phyloP scores from a whole-genome alignment of 2,888 invertebrate genomes.

The Amphipyra tragopoginis region DNA sequence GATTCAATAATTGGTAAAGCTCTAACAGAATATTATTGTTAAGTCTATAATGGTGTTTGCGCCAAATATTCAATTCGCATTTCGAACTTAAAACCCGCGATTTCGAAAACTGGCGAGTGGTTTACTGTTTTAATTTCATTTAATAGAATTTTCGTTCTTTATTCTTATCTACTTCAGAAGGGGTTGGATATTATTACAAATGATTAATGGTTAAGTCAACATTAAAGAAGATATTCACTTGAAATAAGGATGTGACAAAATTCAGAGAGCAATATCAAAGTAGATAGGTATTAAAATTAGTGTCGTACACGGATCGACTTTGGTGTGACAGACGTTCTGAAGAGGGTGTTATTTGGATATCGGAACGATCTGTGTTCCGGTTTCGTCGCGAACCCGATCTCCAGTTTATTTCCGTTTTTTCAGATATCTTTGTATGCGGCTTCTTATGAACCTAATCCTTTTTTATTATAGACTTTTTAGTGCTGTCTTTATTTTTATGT shows the following conservation, averaged over 20 bases:
- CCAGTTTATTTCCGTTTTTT: slow-evolving; percentile 69
- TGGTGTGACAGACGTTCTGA: slow-evolving; percentile 72
- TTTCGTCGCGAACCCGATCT: slow-evolving; percentile 67
- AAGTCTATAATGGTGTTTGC: too few species aligned
- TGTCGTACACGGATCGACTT: slow-evolving; percentile 64
- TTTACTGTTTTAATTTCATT: too few species aligned
- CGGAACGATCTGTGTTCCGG: slow-evolving; percentile 64
- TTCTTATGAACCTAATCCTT: slow-evolving; percentile 35
- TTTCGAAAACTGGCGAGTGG: too few species aligned
- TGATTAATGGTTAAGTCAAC: background rate
- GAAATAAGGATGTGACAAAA: background rate
- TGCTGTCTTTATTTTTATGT: slow-evolving; percentile 54
- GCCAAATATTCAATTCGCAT: too few species aligned
- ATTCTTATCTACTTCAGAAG: too few species aligned
- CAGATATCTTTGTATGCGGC: slow-evolving; percentile 49
- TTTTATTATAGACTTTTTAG: slow-evolving; percentile 50
- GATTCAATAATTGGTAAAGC: too few species aligned
- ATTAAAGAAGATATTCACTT: background rate
- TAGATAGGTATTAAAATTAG: slow-evolving; percentile 69
- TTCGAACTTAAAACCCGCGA: too few species aligned
- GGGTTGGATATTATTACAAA: background rate
- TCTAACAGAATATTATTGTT: too few species aligned
- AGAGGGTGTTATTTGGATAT: slow-evolving; percentile 72
- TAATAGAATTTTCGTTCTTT: too few species aligned
- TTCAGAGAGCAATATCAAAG: slow-evolving; percentile 10